Conservation (phyloP, 2,797 vertebrate genomes). For the Benthosema pterotum region DNA sequence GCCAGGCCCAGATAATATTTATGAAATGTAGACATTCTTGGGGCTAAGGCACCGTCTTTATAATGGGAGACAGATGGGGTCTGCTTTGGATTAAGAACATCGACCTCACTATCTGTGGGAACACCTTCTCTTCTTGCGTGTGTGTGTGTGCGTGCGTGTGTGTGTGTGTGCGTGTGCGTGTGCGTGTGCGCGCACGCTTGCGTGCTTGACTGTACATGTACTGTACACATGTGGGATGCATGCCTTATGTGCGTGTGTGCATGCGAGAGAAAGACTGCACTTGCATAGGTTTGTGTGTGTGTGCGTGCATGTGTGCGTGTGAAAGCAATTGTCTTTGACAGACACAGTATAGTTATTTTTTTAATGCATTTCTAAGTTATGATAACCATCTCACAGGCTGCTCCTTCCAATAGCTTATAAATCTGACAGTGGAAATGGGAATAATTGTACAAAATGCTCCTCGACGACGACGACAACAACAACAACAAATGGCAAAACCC, state of each 20-base stretch:
- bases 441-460: slow-evolving; percentile 73
- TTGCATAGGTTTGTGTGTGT: too few relatives aligned
- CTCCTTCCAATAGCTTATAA: slow-evolving; percentile 64
- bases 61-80: slow-evolving; percentile 84
- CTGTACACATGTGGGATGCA: slow-evolving; percentile 42
- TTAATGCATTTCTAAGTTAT: slow-evolving; percentile 74
- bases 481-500: slow-evolving; percentile 13
- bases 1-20: slow-evolving; percentile 80
- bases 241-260: slow-evolving; percentile 17
- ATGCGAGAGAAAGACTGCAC: neutral
- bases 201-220: slow-evolving; percentile 49
- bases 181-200: slow-evolving; percentile 41
- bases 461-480: slow-evolving; percentile 61
- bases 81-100: slow-evolving; percentile 81
- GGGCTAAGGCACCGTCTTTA: slow-evolving; percentile 76
- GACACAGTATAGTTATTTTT: slow-evolving; percentile 67
- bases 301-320: slow-evolving; percentile 43
- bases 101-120: slow-evolving; percentile 79
- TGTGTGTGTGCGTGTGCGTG: slow-evolving; percentile 10
- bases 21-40: slow-evolving; percentile 83
- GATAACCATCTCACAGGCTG: slow-evolving; percentile 67
- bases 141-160: slow-evolving; percentile 11
- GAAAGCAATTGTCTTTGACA: slow-evolving; percentile 75
- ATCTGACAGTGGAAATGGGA: slow-evolving; percentile 75
- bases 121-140: slow-evolving; percentile 68